Conservation (phyloP, 2,113 vertebrate species). For the Malurus melanocephalus region DNA sequence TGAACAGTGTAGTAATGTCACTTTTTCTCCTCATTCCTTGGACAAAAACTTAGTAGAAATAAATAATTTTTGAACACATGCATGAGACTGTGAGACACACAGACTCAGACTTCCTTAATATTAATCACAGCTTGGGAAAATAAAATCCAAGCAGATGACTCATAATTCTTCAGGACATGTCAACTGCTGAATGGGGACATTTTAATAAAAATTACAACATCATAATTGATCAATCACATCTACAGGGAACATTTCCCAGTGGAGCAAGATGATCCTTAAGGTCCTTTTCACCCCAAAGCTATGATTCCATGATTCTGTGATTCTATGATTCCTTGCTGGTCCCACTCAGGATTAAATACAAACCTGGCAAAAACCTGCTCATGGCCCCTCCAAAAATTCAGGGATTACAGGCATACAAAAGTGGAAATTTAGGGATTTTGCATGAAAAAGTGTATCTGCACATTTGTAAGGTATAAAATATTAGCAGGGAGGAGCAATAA, state of each 20-base stretch:
- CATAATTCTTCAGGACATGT: background rate
- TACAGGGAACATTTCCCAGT: background rate
- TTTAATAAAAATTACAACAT: background rate
- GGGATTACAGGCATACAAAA: background rate
- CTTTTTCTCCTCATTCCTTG: background rate
- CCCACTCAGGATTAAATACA: background rate
- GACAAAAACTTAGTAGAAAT: background rate
- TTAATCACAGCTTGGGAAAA: background rate
- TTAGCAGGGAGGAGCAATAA: background rate
- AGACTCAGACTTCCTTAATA: background rate
- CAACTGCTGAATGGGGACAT: background rate
- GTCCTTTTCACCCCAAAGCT: background rate
- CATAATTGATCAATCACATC: background rate
- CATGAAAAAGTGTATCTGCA: background rate
- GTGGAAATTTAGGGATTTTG: background rate
- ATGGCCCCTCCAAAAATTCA: background rate
- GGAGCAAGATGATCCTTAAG: background rate
- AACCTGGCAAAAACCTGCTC: background rate
- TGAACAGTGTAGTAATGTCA: background rate
- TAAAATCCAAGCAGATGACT: background rate
- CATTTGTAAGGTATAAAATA: background rate
- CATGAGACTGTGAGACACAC: background rate
- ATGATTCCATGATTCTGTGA: background rate
- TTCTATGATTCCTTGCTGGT: background rate
- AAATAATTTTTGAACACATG: background rate